A percentile compares a stretch with the other conserved stretches of the same genome.
Evolutionary conservation across 1,140 invertebrate species (phyloP).

Genomic region (Hormaphis cornu): DNA sequence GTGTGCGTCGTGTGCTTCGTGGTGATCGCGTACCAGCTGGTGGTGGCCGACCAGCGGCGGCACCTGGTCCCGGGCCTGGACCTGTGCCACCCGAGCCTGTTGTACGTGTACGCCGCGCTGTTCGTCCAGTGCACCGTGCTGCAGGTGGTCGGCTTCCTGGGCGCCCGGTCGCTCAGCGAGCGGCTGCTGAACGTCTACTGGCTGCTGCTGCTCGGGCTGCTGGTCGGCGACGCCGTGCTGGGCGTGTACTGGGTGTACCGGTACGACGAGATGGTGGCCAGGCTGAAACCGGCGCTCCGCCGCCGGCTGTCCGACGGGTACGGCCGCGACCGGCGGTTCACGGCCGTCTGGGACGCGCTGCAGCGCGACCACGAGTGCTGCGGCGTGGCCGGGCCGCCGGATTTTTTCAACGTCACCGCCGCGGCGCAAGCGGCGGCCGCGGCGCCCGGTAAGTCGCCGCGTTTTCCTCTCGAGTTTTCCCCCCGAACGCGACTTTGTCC

Average conservation of each 20-base stretch:
- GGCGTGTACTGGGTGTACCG: constrained; percentile 80
- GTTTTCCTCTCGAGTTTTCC: no score
- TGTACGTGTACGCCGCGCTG: constrained; percentile 74
- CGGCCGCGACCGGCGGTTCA: constrained; percentile 54
- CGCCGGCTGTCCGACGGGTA: constrained; percentile 53
- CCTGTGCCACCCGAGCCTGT: constrained; percentile 62
- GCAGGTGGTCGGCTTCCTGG: constrained; percentile 61
- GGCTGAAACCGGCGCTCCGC: constrained; percentile 57
- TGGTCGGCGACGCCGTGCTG: constrained; percentile 72
- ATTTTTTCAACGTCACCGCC: constrained; percentile 46
- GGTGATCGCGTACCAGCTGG: constrained; percentile 60
- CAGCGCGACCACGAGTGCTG: constrained; percentile 69
- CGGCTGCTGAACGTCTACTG: constrained; percentile 73
- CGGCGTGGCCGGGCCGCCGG: constrained; percentile 59
- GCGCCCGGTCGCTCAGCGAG: constrained; percentile 67
- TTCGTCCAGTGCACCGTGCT: constrained; percentile 53
- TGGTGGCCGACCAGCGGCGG: constrained; percentile 50
- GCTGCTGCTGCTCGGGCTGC: constrained; percentile 65
- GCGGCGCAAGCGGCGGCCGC: constrained; percentile 1
- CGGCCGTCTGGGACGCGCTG: constrained; percentile 67
- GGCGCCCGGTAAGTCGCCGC: background rate
- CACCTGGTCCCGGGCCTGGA: constrained; percentile 60
- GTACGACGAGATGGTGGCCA: constrained; percentile 62
- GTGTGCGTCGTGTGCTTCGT: constrained; percentile 70
- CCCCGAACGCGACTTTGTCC: no score